Base-by-base conservation (phyloP, 2,888 invertebrate species). In the Ctenicera cuprea region DNA sequence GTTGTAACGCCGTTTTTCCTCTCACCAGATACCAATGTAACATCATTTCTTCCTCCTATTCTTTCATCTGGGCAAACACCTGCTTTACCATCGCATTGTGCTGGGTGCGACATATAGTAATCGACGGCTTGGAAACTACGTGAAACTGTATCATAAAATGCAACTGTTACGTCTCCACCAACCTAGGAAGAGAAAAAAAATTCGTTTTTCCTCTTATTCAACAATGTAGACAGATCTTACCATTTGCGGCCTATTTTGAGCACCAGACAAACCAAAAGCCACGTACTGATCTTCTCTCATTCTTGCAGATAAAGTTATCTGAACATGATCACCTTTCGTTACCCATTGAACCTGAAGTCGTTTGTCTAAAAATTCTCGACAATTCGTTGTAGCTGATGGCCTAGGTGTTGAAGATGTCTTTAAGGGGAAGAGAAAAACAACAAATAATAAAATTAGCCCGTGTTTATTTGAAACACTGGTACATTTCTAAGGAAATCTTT, bases 271-370 rank as follows among this genome's bases (percentile, higher is more conserved):
- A 0, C 97, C 96, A 79, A 97, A 96, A 0, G 96, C 93, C 89
- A 97, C 93, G 86, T 96, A 97, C 84, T 97, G 94, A 82, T 95
- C 94, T 80, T 94, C 94, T 26, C 90, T 89, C 37, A 96, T 94
- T 37, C 93, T 90, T 0, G 94, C 96, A 1, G 94, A 92, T 50
- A 97, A 85, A 37, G 94, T 93, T 65, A 97, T 92, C 83, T 94
- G 92, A 1, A 97, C 90, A 73, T 92, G 90, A 63, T 94, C 92
- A 84, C 90, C 93, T 86, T 93, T 91, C 64, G 95, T 87, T 82
- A 95, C 93, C 97, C 97, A 97, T 78, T 94, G 93, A 14, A 97
- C 94, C 88, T 97, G 96, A 73, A 97, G 88, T 77, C 94, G 91
- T 81, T 94, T 94, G 74, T 94, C 92, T 80, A 97, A 88, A 79